A percentile compares a stretch with the other conserved stretches of the same genome.
Evolutionary conservation across 2,888 invertebrate species (phyloP).

Genomic region (Tineola bisselliella): DNA sequence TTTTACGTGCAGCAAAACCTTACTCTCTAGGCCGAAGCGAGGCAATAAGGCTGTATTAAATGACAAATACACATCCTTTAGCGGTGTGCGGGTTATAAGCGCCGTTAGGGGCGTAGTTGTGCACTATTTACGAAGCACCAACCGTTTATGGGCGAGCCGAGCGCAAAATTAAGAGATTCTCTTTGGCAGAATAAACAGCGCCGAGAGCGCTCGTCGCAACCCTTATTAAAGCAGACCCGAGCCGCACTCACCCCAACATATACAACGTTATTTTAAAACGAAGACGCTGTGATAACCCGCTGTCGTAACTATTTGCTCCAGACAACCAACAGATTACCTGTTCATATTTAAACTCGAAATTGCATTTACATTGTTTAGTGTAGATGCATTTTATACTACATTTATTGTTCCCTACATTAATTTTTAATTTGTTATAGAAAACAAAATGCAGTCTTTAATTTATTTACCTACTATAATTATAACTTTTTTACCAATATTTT

Average conservation of each 20-base stretch:
- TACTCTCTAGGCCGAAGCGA: constrained; percentile 15
- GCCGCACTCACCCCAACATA: constrained; percentile 16
- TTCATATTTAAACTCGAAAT: background rate
- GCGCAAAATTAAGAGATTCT: constrained; percentile 59
- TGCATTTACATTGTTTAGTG: background rate
- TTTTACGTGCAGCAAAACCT: background rate
- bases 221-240: constrained; percentile 42
- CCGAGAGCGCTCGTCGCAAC: constrained; percentile 28
- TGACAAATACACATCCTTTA: constrained; percentile 25
- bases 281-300: constrained; percentile 33
- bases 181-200: constrained; percentile 41
- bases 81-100: constrained; percentile 17
- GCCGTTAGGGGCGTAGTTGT: constrained; percentile 18
- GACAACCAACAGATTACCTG: constrained; percentile 1
- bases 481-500: no score
- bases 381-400: background rate
- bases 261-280: constrained; percentile 43
- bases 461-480: no score
- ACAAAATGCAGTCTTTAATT: no score
- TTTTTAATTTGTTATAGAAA: no score
- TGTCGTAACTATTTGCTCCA: constrained; percentile 4
- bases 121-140: constrained; percentile 32
- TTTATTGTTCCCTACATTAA: no score
- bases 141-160: constrained; percentile 31
- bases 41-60: constrained; percentile 27